Evolutionary conservation across 1,140 invertebrate species (phyloP), one percentile per base, ranked within the genome.

Genomic region (Fopius arisanus): DNA sequence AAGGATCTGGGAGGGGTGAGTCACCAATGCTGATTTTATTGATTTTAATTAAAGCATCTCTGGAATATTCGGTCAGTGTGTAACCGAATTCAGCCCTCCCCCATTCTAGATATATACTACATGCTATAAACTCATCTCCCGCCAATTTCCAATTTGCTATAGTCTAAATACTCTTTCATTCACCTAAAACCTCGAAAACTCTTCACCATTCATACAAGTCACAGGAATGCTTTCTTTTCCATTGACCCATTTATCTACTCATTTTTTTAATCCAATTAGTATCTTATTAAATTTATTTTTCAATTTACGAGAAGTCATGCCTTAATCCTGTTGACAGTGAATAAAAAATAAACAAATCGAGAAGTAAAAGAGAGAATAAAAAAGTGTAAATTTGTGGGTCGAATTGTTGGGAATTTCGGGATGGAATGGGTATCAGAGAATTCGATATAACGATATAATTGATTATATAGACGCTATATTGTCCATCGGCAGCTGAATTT

Each of bases 1-100:
- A 91, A 91, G 80, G 90, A 91, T 77, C 88, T 93, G 81, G 92
- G 92, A 72, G 90, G 92, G 84, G 91, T 92, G 86, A 91, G 91
- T 90, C 9, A 28, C 66, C 28, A 23, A 31, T 10, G 16, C 40
- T 3, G 10, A 41, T 65, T 67, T 69, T 62, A 21, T 74, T 43
- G 31, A 51, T 40, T 28, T n/a, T 26, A 16, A 65, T 63, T 62
- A 33, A 48, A 28, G 14, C 7, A n/a, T 19, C n/a, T 23, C 9
- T 54, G 51, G 21, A 62, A 31, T 43, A 63, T 65, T 48, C 10
- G 43, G n/a, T 16, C 16, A 48, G n/a, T 48, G 43, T 19, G 43
- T 48, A 48, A 48, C 43, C n/a, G 5, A 19, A 3, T 2, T 6
- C n/a, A 2, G 43, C 54, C 54, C 23, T 59, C 54, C 54, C 54